Conservation (phyloP, 1,140 invertebrate genomes). For the Parasteatoda tepidariorum region DNA sequence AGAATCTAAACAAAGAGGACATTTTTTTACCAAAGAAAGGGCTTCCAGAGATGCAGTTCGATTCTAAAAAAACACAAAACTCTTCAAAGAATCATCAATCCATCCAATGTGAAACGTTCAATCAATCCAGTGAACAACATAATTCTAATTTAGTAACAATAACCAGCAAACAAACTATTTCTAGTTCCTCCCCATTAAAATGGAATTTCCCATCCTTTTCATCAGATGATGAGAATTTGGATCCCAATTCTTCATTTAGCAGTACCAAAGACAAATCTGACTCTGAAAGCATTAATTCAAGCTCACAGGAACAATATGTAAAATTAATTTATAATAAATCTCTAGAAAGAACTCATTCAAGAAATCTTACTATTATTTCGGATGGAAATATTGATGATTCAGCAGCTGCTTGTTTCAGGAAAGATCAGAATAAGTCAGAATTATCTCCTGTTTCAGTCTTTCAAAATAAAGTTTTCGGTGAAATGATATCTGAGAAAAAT, state of each 20-base stretch:
- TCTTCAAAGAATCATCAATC: too few species aligned
- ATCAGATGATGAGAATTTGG: slow-evolving; percentile 17
- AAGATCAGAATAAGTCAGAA: too few species aligned
- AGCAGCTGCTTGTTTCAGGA: background rate
- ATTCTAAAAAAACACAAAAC: too few species aligned
- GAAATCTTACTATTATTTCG: too few species aligned
- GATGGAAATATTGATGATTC: background rate
- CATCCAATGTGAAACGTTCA: too few species aligned
- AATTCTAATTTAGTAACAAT: background rate
- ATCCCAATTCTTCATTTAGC: background rate
- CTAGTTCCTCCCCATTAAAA: background rate
- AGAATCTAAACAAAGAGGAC: background rate
- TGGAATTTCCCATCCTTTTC: slow-evolving; percentile 1
- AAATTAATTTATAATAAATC: background rate
- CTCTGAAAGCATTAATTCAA: background rate
- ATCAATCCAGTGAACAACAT: too few species aligned
- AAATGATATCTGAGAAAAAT: too few species aligned
- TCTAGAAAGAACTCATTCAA: too few species aligned
- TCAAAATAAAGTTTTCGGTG: too few species aligned
- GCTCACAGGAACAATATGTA: background rate
- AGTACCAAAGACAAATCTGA: slow-evolving; percentile 11
- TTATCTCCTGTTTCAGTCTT: too few species aligned
- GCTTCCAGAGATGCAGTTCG: too few species aligned
- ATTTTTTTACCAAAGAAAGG: background rate
- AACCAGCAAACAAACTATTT: background rate